phyloP scores from a whole-genome alignment of 2,113 vertebrate species.

The Pavo muticus region DNA sequence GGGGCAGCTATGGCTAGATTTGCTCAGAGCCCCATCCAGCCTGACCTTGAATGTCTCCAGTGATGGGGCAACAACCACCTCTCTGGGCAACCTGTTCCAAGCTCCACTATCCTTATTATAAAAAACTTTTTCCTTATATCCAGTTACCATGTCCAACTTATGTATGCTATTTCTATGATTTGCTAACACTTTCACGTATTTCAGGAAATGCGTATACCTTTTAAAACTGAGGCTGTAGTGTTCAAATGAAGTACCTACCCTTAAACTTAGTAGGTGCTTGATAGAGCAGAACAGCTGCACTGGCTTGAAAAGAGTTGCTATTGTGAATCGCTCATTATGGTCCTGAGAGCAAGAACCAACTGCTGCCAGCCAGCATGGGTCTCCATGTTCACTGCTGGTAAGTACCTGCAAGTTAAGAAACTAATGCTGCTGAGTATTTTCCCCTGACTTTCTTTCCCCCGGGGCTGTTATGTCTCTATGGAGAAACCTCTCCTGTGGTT shows the following conservation, averaged over 20 bases:
- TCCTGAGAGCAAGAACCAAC: constrained; percentile 54
- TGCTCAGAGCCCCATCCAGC: too few species aligned
- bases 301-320: constrained; percentile 63
- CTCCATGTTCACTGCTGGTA: constrained; percentile 17
- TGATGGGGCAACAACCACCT: too few species aligned
- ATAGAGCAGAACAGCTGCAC: constrained; percentile 70
- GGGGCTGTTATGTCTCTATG: not conserved
- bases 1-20: too few species aligned
- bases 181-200: constrained; percentile 44
- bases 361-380: constrained; percentile 23
- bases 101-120: not conserved
- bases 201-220: constrained; percentile 65
- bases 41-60: too few species aligned
- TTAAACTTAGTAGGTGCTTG: constrained; percentile 73
- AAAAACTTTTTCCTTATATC: not conserved
- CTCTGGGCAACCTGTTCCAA: too few species aligned
- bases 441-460: not conserved
- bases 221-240: constrained; percentile 26
- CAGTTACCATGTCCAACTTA: constrained; percentile 20
- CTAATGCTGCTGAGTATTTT: not conserved
- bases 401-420: constrained; percentile 19
- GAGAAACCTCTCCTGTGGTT: not conserved
- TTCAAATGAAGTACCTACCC: constrained; percentile 54
- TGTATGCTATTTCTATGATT: constrained; percentile 32
- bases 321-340: constrained; percentile 52